Evolutionary conservation across 2,888 invertebrate species (phyloP).

Genomic region (Alloscopus bannaensis): DNA sequence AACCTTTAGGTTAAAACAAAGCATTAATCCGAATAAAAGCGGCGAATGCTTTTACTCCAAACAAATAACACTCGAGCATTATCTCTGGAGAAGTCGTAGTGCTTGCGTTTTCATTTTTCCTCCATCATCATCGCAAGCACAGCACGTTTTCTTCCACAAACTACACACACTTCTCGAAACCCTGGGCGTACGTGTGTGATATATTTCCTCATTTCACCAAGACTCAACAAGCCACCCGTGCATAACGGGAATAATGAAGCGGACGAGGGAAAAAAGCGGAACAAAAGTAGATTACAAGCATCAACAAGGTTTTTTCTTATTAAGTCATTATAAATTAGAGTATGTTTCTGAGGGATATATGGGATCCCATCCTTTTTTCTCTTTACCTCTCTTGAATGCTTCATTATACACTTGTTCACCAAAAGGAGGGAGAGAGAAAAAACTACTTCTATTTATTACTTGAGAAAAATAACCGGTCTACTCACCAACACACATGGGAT

Average conservation of each 20-base stretch:
- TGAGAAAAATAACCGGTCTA: background rate
- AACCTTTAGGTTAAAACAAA: constrained; percentile 4
- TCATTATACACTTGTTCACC: background rate
- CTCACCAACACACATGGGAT: background rate
- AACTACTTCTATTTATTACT: constrained; percentile 5
- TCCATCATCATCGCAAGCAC: too few relatives aligned
- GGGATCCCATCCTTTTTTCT: background rate
- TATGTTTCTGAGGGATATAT: background rate
- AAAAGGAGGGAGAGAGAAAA: too few relatives aligned
- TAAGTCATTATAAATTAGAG: constrained; percentile 20
- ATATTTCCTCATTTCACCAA: too few relatives aligned
- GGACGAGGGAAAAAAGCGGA: background rate
- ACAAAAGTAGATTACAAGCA: constrained; percentile 8
- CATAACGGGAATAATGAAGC: background rate
- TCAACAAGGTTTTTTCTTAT: constrained; percentile 19
- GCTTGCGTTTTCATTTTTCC: too few relatives aligned
- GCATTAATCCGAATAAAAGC: constrained; percentile 14
- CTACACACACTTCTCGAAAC: too few relatives aligned
- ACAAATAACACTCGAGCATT: too few relatives aligned
- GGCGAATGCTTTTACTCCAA: background rate
- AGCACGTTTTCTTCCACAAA: too few relatives aligned
- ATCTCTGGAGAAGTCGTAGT: too few relatives aligned
- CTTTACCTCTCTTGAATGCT: constrained; percentile 8
- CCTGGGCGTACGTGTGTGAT: too few relatives aligned
- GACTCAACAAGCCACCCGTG: too few relatives aligned